Conservation (phyloP, 2,113 vertebrate species). For the Crotophaga sulcirostris region DNA sequence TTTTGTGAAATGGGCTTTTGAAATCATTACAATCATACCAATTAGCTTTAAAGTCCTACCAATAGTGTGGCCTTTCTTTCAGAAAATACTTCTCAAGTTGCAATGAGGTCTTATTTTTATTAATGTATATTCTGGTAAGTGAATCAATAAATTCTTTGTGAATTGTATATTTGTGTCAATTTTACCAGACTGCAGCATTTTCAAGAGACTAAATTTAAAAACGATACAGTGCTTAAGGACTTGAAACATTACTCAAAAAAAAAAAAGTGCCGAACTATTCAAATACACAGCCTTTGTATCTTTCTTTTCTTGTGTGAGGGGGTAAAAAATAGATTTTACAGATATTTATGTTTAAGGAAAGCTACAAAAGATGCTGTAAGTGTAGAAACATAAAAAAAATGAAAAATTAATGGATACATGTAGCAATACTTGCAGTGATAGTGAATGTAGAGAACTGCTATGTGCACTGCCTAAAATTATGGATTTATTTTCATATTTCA, state of each 20-base stretch:
- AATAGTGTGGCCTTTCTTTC: background rate
- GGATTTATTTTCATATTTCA: slow-evolving; percentile 8
- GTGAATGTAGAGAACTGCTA: background rate
- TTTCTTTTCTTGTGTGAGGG: background rate
- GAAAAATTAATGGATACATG: background rate
- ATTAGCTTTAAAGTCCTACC: slow-evolving; percentile 53
- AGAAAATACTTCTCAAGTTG: slow-evolving; percentile 1
- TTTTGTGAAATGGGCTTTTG: slow-evolving; percentile 62
- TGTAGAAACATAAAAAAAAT: background rate
- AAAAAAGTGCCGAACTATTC: background rate
- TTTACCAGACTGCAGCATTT: slow-evolving; percentile 36
- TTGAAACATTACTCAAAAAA: background rate
- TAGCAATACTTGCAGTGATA: background rate
- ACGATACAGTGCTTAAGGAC: background rate
- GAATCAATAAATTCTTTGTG: slow-evolving; percentile 39
- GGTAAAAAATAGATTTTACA: background rate
- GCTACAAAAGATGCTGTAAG: background rate
- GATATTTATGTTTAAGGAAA: background rate
- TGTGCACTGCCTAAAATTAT: background rate
- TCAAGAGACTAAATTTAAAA: slow-evolving; percentile 31
- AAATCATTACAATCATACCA: slow-evolving; percentile 62
- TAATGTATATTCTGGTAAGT: slow-evolving; percentile 45
- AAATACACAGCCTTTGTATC: background rate
- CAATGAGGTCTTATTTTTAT: slow-evolving; percentile 26
- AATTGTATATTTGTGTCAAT: slow-evolving; percentile 37